Conservation (phyloP, 2,113 vertebrate genomes). For the Echinops telfairi region DNA sequence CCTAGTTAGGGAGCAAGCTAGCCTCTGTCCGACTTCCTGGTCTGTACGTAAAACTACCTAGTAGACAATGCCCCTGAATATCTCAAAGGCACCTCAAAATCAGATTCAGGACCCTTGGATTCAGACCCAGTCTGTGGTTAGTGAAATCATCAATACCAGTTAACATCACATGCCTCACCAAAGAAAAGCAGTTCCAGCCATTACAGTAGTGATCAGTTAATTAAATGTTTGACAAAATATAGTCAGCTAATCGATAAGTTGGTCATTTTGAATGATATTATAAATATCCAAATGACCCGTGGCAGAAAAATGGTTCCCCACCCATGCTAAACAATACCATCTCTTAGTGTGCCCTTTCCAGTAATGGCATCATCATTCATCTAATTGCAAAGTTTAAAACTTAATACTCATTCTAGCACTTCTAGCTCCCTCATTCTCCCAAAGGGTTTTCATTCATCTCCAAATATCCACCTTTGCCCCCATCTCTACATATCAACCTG, state of each 20-base stretch:
- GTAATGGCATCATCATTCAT: not conserved
- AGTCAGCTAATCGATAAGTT: too few relatives aligned
- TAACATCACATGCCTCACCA: too few relatives aligned
- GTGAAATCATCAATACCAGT: too few relatives aligned
- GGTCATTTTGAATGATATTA: too few relatives aligned
- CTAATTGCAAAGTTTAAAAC: not conserved
- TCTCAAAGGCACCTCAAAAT: slow-evolving; percentile 21
- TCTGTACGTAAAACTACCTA: not conserved
- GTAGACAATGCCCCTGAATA: not conserved
- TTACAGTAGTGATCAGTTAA: too few relatives aligned
- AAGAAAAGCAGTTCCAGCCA: too few relatives aligned
- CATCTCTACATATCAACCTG: too few relatives aligned
- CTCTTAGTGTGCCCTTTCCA: not conserved
- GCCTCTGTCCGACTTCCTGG: not conserved
- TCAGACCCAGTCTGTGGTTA: too few relatives aligned
- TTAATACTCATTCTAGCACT: not conserved
- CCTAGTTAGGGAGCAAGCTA: too few relatives aligned
- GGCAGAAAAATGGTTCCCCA: too few relatives aligned
- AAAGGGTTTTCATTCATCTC: not conserved
- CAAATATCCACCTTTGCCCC: not conserved
- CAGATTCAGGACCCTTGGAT: slow-evolving; percentile 18
- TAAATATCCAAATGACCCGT: too few relatives aligned
- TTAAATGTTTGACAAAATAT: too few relatives aligned
- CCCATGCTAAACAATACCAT: not conserved
- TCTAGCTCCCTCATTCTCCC: not conserved